These are phyloP conservation scores for Tachystola acroxantha DNA, from an alignment of 2,888 invertebrate species.

Conservation along the genomic window DNA sequence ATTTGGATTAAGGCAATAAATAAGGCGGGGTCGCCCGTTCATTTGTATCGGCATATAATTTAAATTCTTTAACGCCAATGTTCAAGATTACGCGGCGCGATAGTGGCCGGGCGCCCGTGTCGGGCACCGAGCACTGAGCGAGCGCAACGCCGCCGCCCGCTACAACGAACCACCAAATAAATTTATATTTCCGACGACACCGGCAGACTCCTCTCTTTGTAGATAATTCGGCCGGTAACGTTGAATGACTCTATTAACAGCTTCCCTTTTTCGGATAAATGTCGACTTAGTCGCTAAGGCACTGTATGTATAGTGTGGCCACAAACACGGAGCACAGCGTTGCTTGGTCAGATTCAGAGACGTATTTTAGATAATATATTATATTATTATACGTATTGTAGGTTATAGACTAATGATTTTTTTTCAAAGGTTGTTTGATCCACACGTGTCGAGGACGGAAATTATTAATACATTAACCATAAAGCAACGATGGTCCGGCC, in stretches of 20 bases:
- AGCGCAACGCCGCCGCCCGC: conserved; percentile 74
- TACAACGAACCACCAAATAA: conserved; percentile 75
- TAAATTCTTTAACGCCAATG: conserved; percentile 79
- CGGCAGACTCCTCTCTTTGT: conserved; percentile 70
- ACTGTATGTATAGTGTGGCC: conserved; percentile 7
- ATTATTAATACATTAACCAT: too few species aligned
- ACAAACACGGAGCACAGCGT: not conserved
- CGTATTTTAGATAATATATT: too few species aligned
- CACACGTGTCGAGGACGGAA: too few species aligned
- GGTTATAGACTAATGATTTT: too few species aligned
- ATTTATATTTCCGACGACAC: conserved; percentile 76
- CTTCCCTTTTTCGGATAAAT: conserved; percentile 77
- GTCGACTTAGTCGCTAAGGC: conserved; percentile 55
- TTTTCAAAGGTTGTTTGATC: too few species aligned
- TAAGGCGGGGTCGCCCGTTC: conserved; percentile 70
- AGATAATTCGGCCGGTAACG: conserved; percentile 76
- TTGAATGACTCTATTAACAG: conserved; percentile 79
- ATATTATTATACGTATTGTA: too few species aligned
- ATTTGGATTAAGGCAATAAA: conserved; percentile 76
- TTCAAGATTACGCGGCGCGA: conserved; percentile 75
- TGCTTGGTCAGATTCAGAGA: too few species aligned
- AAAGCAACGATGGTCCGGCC: too few species aligned
- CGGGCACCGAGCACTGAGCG: conserved; percentile 58
- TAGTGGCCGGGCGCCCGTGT: conserved; percentile 74
- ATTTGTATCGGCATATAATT: conserved; percentile 78